These are phyloP conservation scores for Coccyzus lansbergi DNA, from an alignment of 2,797 vertebrate genomes.

Conservation along the genomic window DNA sequence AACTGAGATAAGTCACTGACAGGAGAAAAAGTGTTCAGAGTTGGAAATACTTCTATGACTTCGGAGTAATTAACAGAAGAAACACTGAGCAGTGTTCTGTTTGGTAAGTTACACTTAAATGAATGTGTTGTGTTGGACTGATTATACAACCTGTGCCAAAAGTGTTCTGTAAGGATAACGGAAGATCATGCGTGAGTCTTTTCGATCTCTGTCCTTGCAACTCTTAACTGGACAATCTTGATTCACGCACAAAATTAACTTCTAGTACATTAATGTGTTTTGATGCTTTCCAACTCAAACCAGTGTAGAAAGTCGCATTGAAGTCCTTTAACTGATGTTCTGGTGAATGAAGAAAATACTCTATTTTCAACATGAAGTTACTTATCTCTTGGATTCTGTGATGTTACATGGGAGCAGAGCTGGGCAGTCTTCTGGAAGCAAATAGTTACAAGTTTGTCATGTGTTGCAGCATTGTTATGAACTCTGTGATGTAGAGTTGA, in stretches of 20 bases:
- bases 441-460: background rate
- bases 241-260: background rate
- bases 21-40: background rate
- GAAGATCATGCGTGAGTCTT: background rate
- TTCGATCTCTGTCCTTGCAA: background rate
- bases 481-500: background rate
- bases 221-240: background rate
- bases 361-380: too few relatives aligned
- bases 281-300: background rate
- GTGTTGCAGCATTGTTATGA: background rate
- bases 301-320: background rate
- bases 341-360: background rate
- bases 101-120: background rate
- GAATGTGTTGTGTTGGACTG: background rate
- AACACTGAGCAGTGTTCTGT: background rate
- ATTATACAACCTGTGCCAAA: background rate
- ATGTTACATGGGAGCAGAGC: background rate
- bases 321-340: background rate
- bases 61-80: background rate
- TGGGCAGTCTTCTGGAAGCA: background rate
- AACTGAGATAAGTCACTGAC: accelerated
- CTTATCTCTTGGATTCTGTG: background rate
- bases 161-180: background rate
- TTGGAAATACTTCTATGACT: background rate
- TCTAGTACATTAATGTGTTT: background rate